phyloP scores from a whole-genome alignment of 2,888 invertebrate genomes.

The Branchinecta sandiegonensis region DNA sequence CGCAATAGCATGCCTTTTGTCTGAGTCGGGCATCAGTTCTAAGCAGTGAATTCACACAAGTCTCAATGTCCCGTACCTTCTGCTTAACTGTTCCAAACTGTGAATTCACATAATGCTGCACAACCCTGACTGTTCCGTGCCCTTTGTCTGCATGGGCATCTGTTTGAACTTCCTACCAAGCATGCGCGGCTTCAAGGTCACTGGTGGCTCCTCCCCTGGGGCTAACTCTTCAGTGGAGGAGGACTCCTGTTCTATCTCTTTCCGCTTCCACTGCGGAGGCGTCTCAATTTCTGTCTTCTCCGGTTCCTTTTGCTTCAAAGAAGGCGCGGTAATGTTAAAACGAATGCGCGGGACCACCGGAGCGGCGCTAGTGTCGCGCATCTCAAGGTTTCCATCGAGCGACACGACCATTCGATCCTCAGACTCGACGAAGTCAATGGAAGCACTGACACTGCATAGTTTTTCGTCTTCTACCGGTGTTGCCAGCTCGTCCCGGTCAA shows the following conservation, averaged over 20 bases:
- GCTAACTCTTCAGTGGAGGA: not conserved
- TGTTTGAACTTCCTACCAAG: constrained; percentile 50
- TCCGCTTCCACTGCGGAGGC: not conserved
- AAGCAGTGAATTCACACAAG: too few relatives aligned
- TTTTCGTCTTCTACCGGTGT: not conserved
- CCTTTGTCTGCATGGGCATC: constrained; percentile 54
- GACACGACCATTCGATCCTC: not conserved
- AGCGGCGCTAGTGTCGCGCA: not conserved
- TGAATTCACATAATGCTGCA: constrained; percentile 48
- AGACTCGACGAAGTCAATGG: not conserved
- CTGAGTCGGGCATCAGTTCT: too few relatives aligned
- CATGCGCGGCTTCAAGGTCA: constrained; percentile 46
- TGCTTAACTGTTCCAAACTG: not conserved
- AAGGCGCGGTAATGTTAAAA: not conserved
- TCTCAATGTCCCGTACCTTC: too few relatives aligned
- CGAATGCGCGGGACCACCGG: not conserved
- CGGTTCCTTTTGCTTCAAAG: not conserved
- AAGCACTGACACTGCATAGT: not conserved
- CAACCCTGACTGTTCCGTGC: constrained; percentile 65
- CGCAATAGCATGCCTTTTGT: too few relatives aligned
- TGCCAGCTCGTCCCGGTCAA: too few relatives aligned
- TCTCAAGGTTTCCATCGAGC: not conserved
- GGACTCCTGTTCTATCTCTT: constrained; percentile 13
- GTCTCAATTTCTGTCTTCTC: not conserved
- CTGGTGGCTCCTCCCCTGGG: constrained; percentile 2